phyloP scores from a whole-genome alignment of 1,140 invertebrate genomes.

The Platorchestia sp. region DNA sequence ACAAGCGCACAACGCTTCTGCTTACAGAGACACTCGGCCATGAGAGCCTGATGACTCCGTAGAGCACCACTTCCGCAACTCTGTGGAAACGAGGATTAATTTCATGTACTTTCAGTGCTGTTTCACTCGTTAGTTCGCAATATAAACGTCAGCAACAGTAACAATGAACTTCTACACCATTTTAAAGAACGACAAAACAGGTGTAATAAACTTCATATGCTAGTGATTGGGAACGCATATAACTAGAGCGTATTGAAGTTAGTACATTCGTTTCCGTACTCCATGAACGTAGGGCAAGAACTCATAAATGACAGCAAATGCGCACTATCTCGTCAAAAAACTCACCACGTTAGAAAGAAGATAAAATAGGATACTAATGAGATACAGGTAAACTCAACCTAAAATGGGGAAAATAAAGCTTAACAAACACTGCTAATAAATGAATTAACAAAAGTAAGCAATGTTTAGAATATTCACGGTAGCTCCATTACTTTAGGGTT shows the following conservation, averaged over 20 bases:
- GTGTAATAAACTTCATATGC: no score
- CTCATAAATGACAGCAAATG: neutral
- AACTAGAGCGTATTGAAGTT: neutral
- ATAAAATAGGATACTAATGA: neutral
- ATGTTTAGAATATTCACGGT: neutral
- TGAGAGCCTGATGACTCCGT: neutral
- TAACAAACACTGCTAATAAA: neutral
- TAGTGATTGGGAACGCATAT: neutral
- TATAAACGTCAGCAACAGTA: neutral
- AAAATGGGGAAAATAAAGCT: neutral
- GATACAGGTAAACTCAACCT: neutral
- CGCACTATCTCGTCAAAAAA: neutral
- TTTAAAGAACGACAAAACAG: neutral
- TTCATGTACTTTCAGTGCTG: no score
- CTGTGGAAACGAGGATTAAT: no score
- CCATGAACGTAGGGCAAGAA: neutral
- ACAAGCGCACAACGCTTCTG: neutral
- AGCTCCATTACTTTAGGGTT: neutral
- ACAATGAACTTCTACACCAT: neutral
- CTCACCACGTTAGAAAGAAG: neutral
- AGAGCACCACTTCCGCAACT: no score
- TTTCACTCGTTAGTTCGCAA: no score
- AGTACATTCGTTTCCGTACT: neutral
- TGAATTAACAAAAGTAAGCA: neutral
- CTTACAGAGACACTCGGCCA: neutral